Evolutionary conservation across 1,140 invertebrate species (phyloP), one percentile per base, ranked within the genome.

Genomic region (Spodoptera litura): DNA sequence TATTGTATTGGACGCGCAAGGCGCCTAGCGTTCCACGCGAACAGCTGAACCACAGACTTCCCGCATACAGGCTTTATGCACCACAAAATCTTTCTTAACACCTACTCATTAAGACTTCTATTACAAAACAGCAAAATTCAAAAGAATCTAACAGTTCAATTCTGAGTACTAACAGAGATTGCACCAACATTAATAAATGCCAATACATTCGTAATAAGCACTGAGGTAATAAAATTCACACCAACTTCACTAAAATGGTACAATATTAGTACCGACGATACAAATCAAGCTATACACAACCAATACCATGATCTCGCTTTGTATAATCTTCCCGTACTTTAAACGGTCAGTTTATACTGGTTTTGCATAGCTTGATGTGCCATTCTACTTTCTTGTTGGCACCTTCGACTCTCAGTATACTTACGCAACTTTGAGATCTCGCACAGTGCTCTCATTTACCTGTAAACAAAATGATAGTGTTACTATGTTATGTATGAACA

Each of bases 401-500:
- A 70, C 15, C 49, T 70, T 49, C 25, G 13, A 27, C 64, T 52
- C 64, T 49, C 12, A 13, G 49, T 5, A 6, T 52, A 70, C 52
- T 71, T 75, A 75, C 59, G n/a, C 38, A 75, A 75, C 11, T 13
- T 61, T 59, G 59, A 75, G 53, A 75, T 52, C 38, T 61, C 58
- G 72, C 25, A 59, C 44, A 52, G 31, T 64, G 49, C n/a, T 75
- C 73, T 53, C 51, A 53, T 64, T 75, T 75, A 75, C 73, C 73
- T 64, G 73, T 44, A 75, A 75, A 75, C 56, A 20, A 55, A 75
- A 75, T 64, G 58, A 75, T 75, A 75, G 53, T 25, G 55, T 58
- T 59, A 59, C 20, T 44, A 10, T 59, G 55, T 59, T 72, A 56
- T 59, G 15, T 72, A n/a, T 66, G 62, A 66, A 64, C 61, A 64